These are phyloP conservation scores for Lithophane leautieri DNA, from an alignment of 2,888 invertebrate species.

Conservation along the genomic window DNA sequence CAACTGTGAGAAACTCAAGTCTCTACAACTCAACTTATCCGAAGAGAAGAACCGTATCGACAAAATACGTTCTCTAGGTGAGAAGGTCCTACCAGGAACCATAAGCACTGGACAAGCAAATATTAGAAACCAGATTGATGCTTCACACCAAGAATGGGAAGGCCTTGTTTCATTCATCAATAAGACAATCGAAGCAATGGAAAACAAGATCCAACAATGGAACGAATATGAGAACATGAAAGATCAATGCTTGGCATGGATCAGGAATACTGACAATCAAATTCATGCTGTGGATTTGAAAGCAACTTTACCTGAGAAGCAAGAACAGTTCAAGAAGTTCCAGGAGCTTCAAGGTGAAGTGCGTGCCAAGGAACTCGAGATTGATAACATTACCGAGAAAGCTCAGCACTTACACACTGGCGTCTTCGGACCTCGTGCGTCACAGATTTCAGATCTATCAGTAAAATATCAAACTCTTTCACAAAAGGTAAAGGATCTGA, in stretches of 20 bases:
- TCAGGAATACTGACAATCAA: conserved; percentile 96
- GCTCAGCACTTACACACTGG: conserved; percentile 96
- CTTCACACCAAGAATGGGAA: conserved; percentile 97
- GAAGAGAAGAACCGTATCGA: conserved; percentile 96
- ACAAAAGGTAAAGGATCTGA: conserved; percentile 97
- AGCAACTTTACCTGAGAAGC: conserved; percentile 95
- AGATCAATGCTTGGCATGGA: conserved; percentile 96
- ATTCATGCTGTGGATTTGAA: conserved; percentile 97
- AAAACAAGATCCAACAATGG: conserved; percentile 97
- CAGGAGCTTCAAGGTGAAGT: conserved; percentile 96
- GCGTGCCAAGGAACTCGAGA: conserved; percentile 97
- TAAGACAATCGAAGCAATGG: conserved; percentile 94
- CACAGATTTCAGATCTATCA: conserved; percentile 97
- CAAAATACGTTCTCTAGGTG: conserved; percentile 95
- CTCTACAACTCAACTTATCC: conserved; percentile 93
- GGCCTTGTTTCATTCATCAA: conserved; percentile 94
- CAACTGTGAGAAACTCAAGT: conserved; percentile 96
- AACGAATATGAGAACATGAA: conserved; percentile 96
- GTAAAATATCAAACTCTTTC: conserved; percentile 97
- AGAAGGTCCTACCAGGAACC: conserved; percentile 97
- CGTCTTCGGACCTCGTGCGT: conserved; percentile 93
- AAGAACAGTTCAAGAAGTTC: conserved; percentile 95
- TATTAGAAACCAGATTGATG: conserved; percentile 96
- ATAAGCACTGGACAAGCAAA: conserved; percentile 95
- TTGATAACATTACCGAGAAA: conserved; percentile 97